Conservation (phyloP, 2,888 invertebrate species). For the Iselma pallidipennis region DNA sequence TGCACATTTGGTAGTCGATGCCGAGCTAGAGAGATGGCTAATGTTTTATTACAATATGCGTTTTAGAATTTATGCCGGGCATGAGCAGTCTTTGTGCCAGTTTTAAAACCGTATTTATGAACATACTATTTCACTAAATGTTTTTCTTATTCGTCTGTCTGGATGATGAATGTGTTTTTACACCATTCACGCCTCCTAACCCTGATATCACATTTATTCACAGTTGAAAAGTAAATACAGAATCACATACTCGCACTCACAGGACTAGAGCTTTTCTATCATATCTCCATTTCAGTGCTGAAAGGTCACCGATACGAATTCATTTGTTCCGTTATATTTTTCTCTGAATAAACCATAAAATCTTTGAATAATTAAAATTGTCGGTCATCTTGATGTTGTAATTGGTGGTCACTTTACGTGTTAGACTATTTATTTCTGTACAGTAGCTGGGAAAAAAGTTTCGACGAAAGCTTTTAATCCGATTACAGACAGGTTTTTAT, state of each 20-base stretch:
- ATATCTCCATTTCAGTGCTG: background rate
- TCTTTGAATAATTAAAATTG: background rate
- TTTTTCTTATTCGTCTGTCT: slow-evolving; percentile 25
- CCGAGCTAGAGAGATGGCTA: slow-evolving; percentile 12
- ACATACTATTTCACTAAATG: slow-evolving; percentile 27
- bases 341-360: background rate
- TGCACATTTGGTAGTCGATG: slow-evolving; percentile 23
- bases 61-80: slow-evolving; percentile 23
- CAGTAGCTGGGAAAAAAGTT: background rate
- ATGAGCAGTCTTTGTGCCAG: slow-evolving; percentile 15
- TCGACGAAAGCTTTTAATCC: background rate
- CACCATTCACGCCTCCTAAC: no score
- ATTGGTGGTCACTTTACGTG: background rate
- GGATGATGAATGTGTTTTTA: slow-evolving; percentile 25
- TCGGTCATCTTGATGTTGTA: background rate
- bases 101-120: slow-evolving; percentile 28
- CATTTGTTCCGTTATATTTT: background rate
- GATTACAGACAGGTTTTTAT: slow-evolving; percentile 2
- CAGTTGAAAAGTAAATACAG: background rate
- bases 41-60: slow-evolving; percentile 31
- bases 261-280: background rate
- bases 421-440: background rate
- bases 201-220: background rate
- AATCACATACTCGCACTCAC: background rate
- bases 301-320: background rate